Evolutionary conservation across 1,140 invertebrate genomes (phyloP).

Genomic region (Anastrepha obliqua): DNA sequence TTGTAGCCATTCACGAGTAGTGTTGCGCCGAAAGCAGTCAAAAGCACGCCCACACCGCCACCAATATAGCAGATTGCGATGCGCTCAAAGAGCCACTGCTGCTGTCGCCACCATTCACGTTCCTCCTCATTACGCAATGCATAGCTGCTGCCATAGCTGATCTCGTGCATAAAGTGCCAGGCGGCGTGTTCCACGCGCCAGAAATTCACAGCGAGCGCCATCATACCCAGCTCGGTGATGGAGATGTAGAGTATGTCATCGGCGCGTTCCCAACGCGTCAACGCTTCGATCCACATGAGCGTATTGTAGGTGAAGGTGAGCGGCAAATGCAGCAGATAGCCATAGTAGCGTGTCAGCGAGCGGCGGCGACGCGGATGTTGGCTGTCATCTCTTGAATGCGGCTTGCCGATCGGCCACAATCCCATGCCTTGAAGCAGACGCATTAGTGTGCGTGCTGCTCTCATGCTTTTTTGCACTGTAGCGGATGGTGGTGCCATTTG

Average conservation of each 20-base stretch:
- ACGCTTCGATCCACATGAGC: conserved; percentile 69
- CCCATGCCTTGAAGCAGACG: conserved; percentile 63
- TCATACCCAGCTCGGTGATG: conserved; percentile 64
- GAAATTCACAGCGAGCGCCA: conserved; percentile 67
- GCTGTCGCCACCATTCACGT: conserved; percentile 56
- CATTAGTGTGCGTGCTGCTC: conserved; percentile 60
- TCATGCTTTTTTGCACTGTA: not conserved
- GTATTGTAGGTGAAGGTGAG: conserved; percentile 65
- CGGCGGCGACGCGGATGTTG: conserved; percentile 54
- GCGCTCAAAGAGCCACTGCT: conserved; percentile 62
- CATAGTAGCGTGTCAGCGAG: conserved; percentile 59
- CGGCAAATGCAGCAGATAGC: conserved; percentile 64
- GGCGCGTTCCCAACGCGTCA: conserved; percentile 64
- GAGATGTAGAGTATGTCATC: conserved; percentile 70
- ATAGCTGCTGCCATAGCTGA: conserved; percentile 54
- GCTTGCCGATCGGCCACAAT: conserved; percentile 64
- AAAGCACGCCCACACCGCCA: conserved; percentile 63
- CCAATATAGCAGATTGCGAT: conserved; percentile 62
- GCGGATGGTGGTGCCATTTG: not conserved
- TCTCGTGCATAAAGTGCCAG: conserved; percentile 61
- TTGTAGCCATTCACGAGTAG: conserved; percentile 62
- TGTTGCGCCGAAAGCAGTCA: conserved; percentile 61
- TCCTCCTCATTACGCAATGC: conserved; percentile 59
- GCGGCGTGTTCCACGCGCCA: conserved; percentile 61
- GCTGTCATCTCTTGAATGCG: not conserved